A percentile compares a stretch with the other conserved stretches of the same genome.
Conservation (phyloP, 2,797 vertebrate genomes). For the Sciurus carolinensis region DNA sequence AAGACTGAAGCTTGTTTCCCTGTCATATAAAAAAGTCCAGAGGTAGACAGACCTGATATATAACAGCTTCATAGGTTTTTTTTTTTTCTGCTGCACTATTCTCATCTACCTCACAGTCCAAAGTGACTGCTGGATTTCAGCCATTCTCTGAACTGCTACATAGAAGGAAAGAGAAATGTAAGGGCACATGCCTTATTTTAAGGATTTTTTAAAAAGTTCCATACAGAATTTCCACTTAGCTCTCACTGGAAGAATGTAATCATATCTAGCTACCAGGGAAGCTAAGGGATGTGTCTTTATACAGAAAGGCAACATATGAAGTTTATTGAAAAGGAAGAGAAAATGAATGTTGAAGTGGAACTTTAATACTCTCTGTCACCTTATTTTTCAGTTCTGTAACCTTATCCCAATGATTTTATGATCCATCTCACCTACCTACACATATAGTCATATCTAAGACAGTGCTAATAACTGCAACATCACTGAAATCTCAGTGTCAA, state of each 20-base stretch:
- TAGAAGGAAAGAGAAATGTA: conserved; percentile 4
- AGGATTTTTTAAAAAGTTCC: not conserved
- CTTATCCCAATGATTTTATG: not conserved
- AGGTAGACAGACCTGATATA: not conserved
- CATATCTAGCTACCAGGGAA: not conserved
- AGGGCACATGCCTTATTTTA: not conserved
- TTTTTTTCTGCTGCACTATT: not conserved
- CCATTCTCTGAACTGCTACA: not conserved
- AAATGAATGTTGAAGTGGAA: not conserved
- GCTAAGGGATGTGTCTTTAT: not conserved
- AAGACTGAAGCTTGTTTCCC: not conserved
- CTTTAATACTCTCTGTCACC: not conserved
- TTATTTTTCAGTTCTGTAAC: not conserved
- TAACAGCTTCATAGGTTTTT: not conserved
- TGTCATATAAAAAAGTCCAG: not conserved
- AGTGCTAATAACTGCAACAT: not conserved
- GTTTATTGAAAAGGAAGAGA: not conserved
- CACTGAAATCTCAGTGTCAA: not conserved
- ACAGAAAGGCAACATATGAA: not conserved
- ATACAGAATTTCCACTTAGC: not conserved
- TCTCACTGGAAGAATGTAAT: not conserved
- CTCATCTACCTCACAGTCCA: not conserved
- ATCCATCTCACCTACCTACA: not conserved
- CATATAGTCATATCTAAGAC: not conserved
- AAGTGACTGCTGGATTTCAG: not conserved